Conservation (phyloP, 2,113 vertebrate species). For the Quiscalus mexicanus region DNA sequence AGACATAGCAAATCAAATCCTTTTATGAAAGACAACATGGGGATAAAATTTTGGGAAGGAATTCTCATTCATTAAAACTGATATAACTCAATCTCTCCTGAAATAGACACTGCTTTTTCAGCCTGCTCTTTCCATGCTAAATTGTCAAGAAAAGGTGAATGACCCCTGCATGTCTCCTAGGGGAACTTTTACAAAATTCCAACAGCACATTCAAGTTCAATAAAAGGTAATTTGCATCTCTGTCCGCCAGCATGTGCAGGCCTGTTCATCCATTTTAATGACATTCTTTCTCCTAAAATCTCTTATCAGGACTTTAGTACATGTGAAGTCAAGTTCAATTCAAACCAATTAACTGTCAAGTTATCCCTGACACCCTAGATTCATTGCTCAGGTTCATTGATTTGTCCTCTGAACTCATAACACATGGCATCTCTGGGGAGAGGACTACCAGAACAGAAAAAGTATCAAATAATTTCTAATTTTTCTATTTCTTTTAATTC, state of each 20-base stretch:
- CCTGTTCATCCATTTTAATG: neutral
- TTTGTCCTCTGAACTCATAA: neutral
- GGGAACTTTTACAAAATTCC: neutral
- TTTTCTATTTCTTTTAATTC: neutral
- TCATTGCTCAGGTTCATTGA: neutral
- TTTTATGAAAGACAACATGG: neutral
- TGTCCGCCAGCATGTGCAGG: neutral
- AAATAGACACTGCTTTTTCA: neutral
- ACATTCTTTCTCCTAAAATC: neutral
- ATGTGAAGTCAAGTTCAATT: neutral
- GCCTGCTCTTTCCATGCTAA: neutral
- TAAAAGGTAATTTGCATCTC: neutral
- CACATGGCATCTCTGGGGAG: neutral
- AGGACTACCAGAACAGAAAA: neutral
- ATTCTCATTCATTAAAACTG: neutral
- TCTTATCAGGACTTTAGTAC: neutral
- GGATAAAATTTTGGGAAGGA: neutral
- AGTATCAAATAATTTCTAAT: neutral
- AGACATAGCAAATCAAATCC: neutral
- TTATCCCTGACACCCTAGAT: neutral
- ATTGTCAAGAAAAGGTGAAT: neutral
- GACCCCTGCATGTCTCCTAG: accelerated
- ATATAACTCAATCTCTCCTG: neutral
- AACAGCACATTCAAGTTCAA: neutral
- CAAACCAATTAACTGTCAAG: neutral